A percentile compares a stretch with the other conserved stretches of the same genome.
Evolutionary conservation across 2,888 invertebrate genomes (phyloP).

Genomic region (Parascotia fuliginaria): DNA sequence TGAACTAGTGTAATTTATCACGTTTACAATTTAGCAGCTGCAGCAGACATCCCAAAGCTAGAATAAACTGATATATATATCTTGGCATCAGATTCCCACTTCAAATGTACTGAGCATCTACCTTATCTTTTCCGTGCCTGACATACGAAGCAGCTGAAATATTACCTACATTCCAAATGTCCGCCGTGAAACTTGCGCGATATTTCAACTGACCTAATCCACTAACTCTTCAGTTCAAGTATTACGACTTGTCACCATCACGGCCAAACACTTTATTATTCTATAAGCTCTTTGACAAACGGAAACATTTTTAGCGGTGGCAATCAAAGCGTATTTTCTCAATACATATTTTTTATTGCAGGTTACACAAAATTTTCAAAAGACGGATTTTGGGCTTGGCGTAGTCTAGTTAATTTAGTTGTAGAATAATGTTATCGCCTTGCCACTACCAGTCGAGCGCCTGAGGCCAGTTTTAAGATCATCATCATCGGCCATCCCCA

Average conservation of each 20-base stretch:
- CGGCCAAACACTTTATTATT: neutral
- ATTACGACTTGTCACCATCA: neutral
- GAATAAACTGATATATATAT: neutral
- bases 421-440: no score
- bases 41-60: neutral
- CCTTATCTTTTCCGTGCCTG: slow-evolving; percentile 2
- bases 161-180: neutral
- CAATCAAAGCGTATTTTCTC: no score
- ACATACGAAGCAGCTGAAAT: neutral
- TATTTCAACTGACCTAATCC: neutral
- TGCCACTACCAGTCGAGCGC: no score
- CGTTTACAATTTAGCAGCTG: neutral
- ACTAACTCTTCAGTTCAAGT: neutral
- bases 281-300: no score
- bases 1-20: neutral
- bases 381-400: no score
- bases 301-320: no score
- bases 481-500: no score
- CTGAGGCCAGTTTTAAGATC: no score
- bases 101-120: neutral
- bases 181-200: neutral
- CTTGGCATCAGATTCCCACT: neutral
- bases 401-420: no score
- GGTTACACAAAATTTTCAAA: no score
- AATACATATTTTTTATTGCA: no score